phyloP scores from a whole-genome alignment of 2,888 invertebrate genomes.

The Nemurella pictetii region DNA sequence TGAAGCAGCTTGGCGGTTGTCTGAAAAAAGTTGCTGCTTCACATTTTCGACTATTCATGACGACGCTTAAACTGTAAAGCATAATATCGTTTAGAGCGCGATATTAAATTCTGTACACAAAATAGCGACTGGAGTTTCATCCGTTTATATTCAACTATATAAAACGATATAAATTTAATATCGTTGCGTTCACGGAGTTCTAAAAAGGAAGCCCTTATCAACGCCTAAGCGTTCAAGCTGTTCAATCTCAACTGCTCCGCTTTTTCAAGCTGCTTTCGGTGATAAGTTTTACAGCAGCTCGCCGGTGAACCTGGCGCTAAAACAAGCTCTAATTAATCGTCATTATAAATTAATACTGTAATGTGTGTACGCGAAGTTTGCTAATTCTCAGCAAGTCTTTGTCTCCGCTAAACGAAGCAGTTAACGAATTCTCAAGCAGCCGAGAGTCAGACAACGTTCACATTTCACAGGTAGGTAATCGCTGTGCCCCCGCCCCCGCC shows the following conservation, averaged over 20 bases:
- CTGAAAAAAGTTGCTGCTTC: too few relatives aligned
- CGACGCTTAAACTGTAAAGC: neutral
- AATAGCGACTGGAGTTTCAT: neutral
- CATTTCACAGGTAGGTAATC: neutral
- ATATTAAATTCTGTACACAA: neutral
- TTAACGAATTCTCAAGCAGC: neutral
- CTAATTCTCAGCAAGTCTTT: neutral
- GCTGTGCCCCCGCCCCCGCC: neutral
- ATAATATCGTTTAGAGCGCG: neutral
- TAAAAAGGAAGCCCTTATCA: neutral
- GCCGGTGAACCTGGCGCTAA: neutral
- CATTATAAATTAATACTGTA: neutral
- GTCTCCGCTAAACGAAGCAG: neutral
- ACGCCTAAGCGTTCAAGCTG: neutral
- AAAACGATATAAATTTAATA: neutral
- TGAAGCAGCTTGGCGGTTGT: too few relatives aligned
- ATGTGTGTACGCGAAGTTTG: neutral
- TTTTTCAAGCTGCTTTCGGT: neutral
- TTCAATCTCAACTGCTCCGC: neutral
- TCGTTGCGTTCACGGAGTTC: neutral
- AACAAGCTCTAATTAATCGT: neutral
- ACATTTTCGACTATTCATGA: neutral
- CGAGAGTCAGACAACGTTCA: neutral
- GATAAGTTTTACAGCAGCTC: too few relatives aligned
- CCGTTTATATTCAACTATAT: neutral